Percentiles rank a stretch among this genome's conserved stretches.
Conservation (phyloP, 2,113 vertebrate species). For the Monopterus albus region DNA sequence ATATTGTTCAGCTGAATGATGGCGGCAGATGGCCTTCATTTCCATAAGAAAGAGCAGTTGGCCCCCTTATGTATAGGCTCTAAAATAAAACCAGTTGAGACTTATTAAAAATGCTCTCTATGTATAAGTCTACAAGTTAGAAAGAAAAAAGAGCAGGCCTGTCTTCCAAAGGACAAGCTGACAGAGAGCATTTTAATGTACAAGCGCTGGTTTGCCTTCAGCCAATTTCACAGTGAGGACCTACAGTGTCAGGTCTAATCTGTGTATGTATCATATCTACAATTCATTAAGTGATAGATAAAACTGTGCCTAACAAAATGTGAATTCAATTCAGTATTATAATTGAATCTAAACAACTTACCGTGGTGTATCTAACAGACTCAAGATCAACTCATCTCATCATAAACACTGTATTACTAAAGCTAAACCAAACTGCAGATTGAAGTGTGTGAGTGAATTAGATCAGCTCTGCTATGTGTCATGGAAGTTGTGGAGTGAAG, state of each 20-base stretch:
- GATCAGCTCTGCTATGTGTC: slow-evolving; percentile 53
- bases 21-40: slow-evolving; percentile 81
- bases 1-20: slow-evolving; percentile 78
- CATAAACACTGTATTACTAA: neutral
- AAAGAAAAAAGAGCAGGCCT: slow-evolving; percentile 21
- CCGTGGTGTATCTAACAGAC: slow-evolving; percentile 2
- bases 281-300: slow-evolving; percentile 29
- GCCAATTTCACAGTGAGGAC: slow-evolving; percentile 35
- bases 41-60: slow-evolving; percentile 82
- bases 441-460: slow-evolving; percentile 56
- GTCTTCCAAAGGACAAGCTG: slow-evolving; percentile 64
- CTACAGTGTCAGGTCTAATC: slow-evolving; percentile 40
- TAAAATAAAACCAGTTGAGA: slow-evolving; percentile 79
- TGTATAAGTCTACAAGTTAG: slow-evolving; percentile 59
- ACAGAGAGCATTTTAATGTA: slow-evolving; percentile 52
- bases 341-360: slow-evolving; percentile 29
- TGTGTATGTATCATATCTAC: slow-evolving; percentile 43
- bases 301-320: slow-evolving; percentile 8
- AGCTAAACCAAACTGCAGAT: slow-evolving; percentile 31
- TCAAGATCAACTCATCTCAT: slow-evolving; percentile 4
- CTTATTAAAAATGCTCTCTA: slow-evolving; percentile 77
- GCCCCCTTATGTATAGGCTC: slow-evolving; percentile 74
- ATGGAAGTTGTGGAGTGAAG: slow-evolving; percentile 62
- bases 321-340: slow-evolving; percentile 13
- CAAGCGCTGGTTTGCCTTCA: slow-evolving; percentile 44